phyloP scores from a whole-genome alignment of 2,797 vertebrate genomes.

The Paguma larvata region DNA sequence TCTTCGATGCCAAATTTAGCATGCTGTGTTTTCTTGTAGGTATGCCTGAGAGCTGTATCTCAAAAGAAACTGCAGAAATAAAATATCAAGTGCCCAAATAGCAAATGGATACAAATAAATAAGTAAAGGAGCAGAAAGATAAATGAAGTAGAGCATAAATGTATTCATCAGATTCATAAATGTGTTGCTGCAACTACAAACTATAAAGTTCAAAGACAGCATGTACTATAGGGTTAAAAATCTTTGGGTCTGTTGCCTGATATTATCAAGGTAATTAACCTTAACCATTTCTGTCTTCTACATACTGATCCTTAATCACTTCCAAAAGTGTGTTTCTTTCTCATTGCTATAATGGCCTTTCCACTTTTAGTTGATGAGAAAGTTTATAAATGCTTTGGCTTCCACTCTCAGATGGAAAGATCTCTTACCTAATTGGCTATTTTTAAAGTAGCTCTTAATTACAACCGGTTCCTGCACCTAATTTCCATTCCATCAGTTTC shows the following conservation, averaged over 20 bases:
- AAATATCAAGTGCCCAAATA: neutral
- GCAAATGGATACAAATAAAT: conserved; percentile 18
- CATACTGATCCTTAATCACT: conserved; percentile 2
- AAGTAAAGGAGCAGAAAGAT: neutral
- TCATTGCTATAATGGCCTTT: conserved; percentile 46
- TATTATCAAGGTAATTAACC: conserved; percentile 9
- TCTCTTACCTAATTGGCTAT: conserved; percentile 13
- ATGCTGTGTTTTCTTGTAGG: conserved; percentile 31
- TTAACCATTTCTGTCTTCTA: conserved; percentile 52
- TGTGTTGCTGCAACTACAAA: neutral
- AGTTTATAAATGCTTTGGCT: conserved; percentile 55
- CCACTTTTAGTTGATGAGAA: conserved; percentile 60
- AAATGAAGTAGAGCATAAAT: neutral
- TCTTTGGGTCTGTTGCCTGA: neutral
- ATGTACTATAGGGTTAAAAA: neutral
- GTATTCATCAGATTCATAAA: neutral
- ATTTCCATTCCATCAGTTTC: conserved; percentile 53
- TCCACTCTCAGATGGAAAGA: conserved; percentile 54
- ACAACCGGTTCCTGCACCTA: conserved; percentile 28
- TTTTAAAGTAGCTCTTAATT: conserved; percentile 63
- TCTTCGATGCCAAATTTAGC: conserved; percentile 37
- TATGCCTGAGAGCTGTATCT: conserved; percentile 24
- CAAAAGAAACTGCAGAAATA: conserved; percentile 60
- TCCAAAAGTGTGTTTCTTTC: conserved; percentile 50
- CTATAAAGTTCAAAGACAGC: neutral